These are phyloP conservation scores for Scaptomyza polygonia DNA, from an alignment of 2,888 invertebrate genomes.

Conservation along the genomic window DNA sequence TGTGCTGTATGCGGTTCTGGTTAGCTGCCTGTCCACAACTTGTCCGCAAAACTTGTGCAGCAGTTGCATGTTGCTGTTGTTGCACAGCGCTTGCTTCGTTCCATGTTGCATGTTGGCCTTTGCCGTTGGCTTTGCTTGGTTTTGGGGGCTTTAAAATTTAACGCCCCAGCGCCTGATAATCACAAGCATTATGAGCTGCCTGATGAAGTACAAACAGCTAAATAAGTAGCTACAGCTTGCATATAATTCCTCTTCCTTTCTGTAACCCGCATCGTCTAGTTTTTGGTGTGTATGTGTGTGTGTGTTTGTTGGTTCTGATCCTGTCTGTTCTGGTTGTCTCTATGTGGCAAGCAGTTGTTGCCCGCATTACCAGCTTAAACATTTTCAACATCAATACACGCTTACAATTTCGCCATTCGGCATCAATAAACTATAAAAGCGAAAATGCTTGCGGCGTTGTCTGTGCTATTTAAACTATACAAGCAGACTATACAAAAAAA, in stretches of 20 bases:
- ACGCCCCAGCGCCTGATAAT: constrained; percentile 53
- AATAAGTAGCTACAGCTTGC: constrained; percentile 47
- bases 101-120: constrained; percentile 18
- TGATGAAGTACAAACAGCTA: constrained; percentile 74
- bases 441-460: constrained; percentile 68
- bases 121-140: constrained; percentile 4
- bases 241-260: neutral
- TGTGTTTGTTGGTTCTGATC: constrained; percentile 1
- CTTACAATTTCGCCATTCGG: constrained; percentile 65
- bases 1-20: constrained; percentile 47
- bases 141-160: constrained; percentile 61
- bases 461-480: constrained; percentile 47
- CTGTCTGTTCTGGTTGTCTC: neutral
- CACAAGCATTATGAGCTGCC: constrained; percentile 67
- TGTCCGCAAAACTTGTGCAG: constrained; percentile 54
- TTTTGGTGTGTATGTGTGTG: neutral
- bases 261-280: neutral
- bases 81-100: constrained; percentile 7
- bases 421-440: constrained; percentile 79
- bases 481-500: neutral
- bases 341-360: constrained; percentile 8
- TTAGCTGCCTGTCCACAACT: constrained; percentile 54
- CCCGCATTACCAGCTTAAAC: constrained; percentile 56
- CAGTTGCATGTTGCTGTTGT: constrained; percentile 20
- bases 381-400: constrained; percentile 75